These are phyloP conservation scores for Mesorhabditis sp. DNA, from an alignment of 2,888 invertebrate genomes.

Conservation along the genomic window DNA sequence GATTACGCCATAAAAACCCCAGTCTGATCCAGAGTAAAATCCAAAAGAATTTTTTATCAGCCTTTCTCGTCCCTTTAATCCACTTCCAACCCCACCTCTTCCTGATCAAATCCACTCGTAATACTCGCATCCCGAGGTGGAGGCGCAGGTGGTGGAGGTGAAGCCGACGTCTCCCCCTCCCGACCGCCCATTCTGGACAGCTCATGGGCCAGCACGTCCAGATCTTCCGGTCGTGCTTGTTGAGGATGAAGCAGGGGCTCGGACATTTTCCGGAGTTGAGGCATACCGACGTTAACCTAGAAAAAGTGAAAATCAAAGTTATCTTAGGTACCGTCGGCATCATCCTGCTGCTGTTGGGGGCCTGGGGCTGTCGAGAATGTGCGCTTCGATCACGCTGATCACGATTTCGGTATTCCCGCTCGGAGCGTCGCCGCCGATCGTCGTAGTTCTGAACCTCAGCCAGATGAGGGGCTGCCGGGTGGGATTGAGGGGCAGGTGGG, in stretches of 20 bases:
- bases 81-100: slow-evolving; percentile 16
- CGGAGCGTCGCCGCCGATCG: slow-evolving; percentile 26
- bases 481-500: slow-evolving; percentile 40
- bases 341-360: slow-evolving; percentile 5
- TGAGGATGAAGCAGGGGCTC: slow-evolving; percentile 51
- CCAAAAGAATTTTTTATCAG: no score
- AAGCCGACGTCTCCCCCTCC: slow-evolving; percentile 19
- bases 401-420: slow-evolving; percentile 22
- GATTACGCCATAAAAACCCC: no score
- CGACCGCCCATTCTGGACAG: slow-evolving; percentile 78
- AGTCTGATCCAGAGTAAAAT: no score
- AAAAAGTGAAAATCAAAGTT: neutral
- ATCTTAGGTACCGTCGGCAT: neutral
- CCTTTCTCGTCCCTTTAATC: no score
- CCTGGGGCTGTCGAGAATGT: neutral
- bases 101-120: slow-evolving; percentile 21
- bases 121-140: slow-evolving; percentile 56
- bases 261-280: slow-evolving; percentile 47
- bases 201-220: slow-evolving; percentile 92
- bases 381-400: slow-evolving; percentile 25
- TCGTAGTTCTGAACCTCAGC: slow-evolving; percentile 52
- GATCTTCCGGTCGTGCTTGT: slow-evolving; percentile 68
- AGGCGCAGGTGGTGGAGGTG: slow-evolving; percentile 57
- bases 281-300: slow-evolving; percentile 3
- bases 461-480: slow-evolving; percentile 56